Base-by-base conservation (phyloP, 2,797 vertebrate genomes). In the Pyrrhura leucotis region DNA sequence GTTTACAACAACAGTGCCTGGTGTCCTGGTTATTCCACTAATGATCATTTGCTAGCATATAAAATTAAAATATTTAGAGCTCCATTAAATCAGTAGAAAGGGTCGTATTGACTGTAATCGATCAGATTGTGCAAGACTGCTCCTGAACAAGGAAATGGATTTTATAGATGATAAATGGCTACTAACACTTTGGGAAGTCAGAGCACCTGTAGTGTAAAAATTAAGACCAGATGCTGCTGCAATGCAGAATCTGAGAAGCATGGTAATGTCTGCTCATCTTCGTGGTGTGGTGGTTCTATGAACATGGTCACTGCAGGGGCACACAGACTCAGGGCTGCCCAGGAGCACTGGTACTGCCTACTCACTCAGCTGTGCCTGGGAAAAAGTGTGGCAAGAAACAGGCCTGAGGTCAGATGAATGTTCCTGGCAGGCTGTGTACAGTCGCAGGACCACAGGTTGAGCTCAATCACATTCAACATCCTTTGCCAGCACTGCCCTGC, bases 111-210 rank as follows among this genome's bases (percentile, higher is more conserved):
- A 85, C 7, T 71, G 78, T 48, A 89, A 73, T 56, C 54, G 47
- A 87, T 85, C 65, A 75, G 33, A 76, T 26, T 22, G 53, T 89
- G 20, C 59, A 84, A 85, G 63, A 67, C 35, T 45, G 33, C 26
- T 90, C 68, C 47, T 86, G 71, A 89, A 84, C 12, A 90, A 85
- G 71, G 35, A 85, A 91, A 90, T 69, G 4, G 66, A 84, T 88
- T 95, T 66, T 75, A 54, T 47, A 75, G 54, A 84, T 88, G 54
- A 94, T 48, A 88, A 89, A 91, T 51, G 50, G 39, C 53, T 67
- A 66, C 28, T 77, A 59, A 69, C 26, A 50, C 23, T 84, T 28
- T 65, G 13, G 11, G 35, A 21, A 82, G n/a, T 59, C 50, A 76
- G 53, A 39, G 28, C 78, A 69, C 15, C 21, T 76, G 16, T 23